These are phyloP conservation scores for Leptura quadrifasciata DNA, from an alignment of 2,888 invertebrate species.

Conservation along the genomic window DNA sequence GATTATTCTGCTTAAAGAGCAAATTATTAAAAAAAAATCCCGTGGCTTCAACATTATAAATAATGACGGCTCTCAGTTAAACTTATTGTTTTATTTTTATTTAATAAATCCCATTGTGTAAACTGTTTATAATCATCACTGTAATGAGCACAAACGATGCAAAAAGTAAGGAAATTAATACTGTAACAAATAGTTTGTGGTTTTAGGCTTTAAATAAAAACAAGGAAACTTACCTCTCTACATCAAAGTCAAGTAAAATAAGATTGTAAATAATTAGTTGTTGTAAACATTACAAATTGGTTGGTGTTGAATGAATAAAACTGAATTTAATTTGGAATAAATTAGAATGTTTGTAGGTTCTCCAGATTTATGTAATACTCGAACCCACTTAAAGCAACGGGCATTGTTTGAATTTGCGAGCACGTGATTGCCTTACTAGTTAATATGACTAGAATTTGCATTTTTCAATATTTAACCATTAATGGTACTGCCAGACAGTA, in stretches of 20 bases:
- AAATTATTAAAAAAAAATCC: too few relatives aligned
- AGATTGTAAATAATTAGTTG: not conserved
- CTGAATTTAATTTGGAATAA: not conserved
- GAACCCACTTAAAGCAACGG: too few relatives aligned
- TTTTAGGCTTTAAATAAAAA: not conserved
- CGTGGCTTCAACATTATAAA: too few relatives aligned
- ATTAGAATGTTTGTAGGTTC: too few relatives aligned
- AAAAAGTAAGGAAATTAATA: not conserved
- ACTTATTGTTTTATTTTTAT: not conserved
- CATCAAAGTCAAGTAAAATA: not conserved
- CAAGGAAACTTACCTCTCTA: not conserved
- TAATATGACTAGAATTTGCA: too few relatives aligned
- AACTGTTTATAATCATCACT: not conserved
- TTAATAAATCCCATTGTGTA: not conserved
- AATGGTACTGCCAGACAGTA: too few relatives aligned
- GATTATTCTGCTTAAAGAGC: too few relatives aligned
- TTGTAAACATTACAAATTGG: not conserved
- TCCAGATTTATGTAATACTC: too few relatives aligned
- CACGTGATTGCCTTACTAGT: too few relatives aligned
- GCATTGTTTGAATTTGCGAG: too few relatives aligned
- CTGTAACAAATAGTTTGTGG: not conserved
- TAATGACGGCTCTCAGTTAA: too few relatives aligned
- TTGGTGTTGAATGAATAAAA: not conserved
- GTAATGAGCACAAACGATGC: not conserved
- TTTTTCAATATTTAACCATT: too few relatives aligned